A percentile compares a stretch with the other conserved stretches of the same genome.
Conservation (phyloP, 2,888 invertebrate genomes). For the Cyaniris semiargus region DNA sequence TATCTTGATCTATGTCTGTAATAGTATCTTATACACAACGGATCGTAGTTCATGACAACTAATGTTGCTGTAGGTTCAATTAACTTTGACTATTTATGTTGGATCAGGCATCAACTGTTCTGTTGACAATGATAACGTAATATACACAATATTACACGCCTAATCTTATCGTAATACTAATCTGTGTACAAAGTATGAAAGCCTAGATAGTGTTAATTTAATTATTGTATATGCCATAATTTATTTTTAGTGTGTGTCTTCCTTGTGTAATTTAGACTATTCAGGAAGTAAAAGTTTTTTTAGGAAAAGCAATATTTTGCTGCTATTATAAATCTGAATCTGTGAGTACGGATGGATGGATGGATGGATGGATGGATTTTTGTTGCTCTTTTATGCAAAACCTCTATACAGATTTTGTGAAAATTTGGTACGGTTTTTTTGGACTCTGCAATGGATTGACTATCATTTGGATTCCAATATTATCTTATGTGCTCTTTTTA, state of each 20-base stretch:
- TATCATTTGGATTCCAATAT: background rate
- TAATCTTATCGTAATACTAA: conserved; percentile 16
- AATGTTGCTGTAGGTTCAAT: background rate
- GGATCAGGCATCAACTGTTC: background rate
- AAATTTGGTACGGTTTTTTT: background rate
- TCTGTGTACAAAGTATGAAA: background rate
- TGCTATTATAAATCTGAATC: background rate
- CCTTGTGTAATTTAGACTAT: background rate
- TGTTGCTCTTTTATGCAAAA: background rate
- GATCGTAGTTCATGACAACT: no score
- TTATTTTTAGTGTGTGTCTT: background rate
- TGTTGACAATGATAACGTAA: conserved; percentile 3
- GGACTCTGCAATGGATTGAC: background rate
- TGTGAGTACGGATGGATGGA: no score
- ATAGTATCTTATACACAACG: no score
- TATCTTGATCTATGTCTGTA: no score
- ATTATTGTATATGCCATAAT: background rate
- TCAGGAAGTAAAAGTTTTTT: background rate
- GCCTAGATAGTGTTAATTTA: background rate
- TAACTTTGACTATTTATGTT: background rate
- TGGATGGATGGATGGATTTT: background rate
- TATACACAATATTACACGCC: background rate
- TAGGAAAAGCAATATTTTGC: background rate
- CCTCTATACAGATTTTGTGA: background rate
- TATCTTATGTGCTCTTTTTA: background rate